Percentiles rank a stretch among this genome's conserved stretches.
phyloP scores from a whole-genome alignment of 2,113 vertebrate species.

The Atherinomorus stipes region DNA sequence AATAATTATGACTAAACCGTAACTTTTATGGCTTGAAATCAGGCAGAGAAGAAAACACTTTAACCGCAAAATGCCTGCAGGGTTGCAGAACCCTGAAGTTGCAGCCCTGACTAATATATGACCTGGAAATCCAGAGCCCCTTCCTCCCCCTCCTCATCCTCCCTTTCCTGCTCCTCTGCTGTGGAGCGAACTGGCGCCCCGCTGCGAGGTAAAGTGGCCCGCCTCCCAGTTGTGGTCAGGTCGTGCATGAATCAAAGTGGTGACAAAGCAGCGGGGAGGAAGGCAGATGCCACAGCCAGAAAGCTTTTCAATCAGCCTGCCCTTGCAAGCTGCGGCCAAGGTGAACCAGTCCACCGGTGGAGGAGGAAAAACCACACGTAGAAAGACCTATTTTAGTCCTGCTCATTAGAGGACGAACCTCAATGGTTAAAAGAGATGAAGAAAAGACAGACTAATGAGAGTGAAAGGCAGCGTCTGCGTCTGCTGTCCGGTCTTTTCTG shows the following conservation, averaged over 20 bases:
- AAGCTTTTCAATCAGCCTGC: conserved; percentile 88
- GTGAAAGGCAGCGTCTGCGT: conserved; percentile 58
- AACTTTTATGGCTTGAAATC: too few species aligned
- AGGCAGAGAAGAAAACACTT: too few species aligned
- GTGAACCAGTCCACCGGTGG: conserved; percentile 78
- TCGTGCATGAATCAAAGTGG: conserved; percentile 85
- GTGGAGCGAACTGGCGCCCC: conserved; percentile 72
- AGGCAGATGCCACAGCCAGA: conserved; percentile 85
- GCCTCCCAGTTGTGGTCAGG: conserved; percentile 74
- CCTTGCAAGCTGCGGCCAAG: conserved; percentile 84
- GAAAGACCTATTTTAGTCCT: conserved; percentile 68
- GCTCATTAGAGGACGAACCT: conserved; percentile 80
- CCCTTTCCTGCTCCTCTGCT: conserved; percentile 59
- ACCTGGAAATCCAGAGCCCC: too few species aligned
- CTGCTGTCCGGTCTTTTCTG: conserved; percentile 26
- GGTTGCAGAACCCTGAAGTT: too few species aligned
- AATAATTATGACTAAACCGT: too few species aligned
- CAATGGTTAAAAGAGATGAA: conserved; percentile 58
- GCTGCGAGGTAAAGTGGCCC: conserved; percentile 70
- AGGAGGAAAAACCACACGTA: conserved; percentile 49
- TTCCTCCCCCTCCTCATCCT: conserved; percentile 35
- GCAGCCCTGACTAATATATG: too few species aligned
- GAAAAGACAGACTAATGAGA: conserved; percentile 41
- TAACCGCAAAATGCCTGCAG: too few species aligned
- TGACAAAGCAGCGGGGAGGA: conserved; percentile 85